Percentiles rank a stretch among this genome's conserved stretches.
phyloP scores from a whole-genome alignment of 2,113 vertebrate genomes.

The Electrona antarctica region DNA sequence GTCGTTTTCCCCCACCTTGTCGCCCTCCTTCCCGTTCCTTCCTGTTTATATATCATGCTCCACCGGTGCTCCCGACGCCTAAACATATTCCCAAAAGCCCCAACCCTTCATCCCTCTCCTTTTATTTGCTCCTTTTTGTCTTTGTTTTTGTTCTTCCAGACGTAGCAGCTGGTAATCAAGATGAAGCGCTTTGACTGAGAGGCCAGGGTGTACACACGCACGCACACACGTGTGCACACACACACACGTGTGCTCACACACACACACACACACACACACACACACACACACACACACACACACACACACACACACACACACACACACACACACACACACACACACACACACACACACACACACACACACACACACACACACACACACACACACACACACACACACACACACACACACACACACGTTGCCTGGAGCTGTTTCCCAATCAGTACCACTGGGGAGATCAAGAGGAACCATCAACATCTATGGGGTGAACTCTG shows the following conservation, averaged over 20 bases:
- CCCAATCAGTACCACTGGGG: conserved; percentile 65
- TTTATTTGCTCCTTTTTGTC: not conserved
- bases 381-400: not conserved
- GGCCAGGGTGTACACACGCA: not conserved
- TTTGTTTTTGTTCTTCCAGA: conserved; percentile 29
- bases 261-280: too few species aligned
- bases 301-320: not conserved
- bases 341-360: not conserved
- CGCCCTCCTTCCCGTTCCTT: conserved; percentile 4
- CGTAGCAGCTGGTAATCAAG: conserved; percentile 61
- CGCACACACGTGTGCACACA: not conserved
- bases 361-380: not conserved
- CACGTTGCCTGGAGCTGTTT: conserved; percentile 71
- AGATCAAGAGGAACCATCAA: conserved; percentile 66
- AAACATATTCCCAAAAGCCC: conserved; percentile 2
- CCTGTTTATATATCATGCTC: conserved; percentile 6
- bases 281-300: not conserved
- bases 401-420: conserved; percentile 19
- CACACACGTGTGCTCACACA: too few species aligned
- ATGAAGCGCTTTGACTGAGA: conserved; percentile 33
- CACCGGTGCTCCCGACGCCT: conserved; percentile 15
- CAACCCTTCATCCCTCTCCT: not conserved
- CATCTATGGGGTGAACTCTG: conserved; percentile 52
- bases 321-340: not conserved
- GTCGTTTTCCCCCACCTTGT: too few species aligned